A percentile compares a stretch with the other conserved stretches of the same genome.
phyloP scores from a whole-genome alignment of 1,140 invertebrate species.

The Plectus sambesii region DNA sequence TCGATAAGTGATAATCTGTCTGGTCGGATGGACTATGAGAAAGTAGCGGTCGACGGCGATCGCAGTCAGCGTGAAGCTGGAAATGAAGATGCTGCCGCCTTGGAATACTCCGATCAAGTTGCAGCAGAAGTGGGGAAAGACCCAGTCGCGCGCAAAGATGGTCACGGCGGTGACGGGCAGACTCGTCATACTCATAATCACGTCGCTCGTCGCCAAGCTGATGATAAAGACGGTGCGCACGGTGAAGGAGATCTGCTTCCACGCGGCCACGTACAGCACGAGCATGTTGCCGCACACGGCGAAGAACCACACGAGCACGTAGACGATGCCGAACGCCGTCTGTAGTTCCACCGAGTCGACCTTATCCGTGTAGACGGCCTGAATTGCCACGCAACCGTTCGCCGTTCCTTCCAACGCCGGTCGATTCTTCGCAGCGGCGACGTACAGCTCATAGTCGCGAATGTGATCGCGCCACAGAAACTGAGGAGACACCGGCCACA shows the following conservation, averaged over 20 bases:
- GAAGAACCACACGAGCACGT: conserved; percentile 37
- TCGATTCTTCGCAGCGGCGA: no score
- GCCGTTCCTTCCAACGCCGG: no score
- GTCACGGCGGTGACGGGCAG: conserved; percentile 41
- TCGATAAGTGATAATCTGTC: conserved; percentile 36
- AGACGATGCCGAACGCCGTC: conserved; percentile 37
- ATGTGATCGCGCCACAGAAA: no score
- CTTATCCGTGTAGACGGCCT: no score
- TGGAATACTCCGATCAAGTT: conserved; percentile 45
- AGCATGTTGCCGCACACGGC: conserved; percentile 39
- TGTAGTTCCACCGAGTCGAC: conserved; percentile 30
- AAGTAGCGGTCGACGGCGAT: conserved; percentile 43
- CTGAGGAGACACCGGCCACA: no score
- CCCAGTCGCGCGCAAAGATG: conserved; percentile 44
- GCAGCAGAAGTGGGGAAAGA: conserved; percentile 40
- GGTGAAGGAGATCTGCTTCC: conserved; percentile 43
- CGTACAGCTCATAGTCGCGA: no score
- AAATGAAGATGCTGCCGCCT: conserved; percentile 44
- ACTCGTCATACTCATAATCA: conserved; percentile 39
- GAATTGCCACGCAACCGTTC: no score
- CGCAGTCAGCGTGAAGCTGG: conserved; percentile 42
- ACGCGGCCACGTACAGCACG: conserved; percentile 40
- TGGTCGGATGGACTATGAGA: conserved; percentile 36
- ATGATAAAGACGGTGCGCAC: conserved; percentile 44
- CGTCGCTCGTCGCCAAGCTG: conserved; percentile 35